Conservation (phyloP, 2,113 vertebrate genomes). For the Caranx ignobilis region DNA sequence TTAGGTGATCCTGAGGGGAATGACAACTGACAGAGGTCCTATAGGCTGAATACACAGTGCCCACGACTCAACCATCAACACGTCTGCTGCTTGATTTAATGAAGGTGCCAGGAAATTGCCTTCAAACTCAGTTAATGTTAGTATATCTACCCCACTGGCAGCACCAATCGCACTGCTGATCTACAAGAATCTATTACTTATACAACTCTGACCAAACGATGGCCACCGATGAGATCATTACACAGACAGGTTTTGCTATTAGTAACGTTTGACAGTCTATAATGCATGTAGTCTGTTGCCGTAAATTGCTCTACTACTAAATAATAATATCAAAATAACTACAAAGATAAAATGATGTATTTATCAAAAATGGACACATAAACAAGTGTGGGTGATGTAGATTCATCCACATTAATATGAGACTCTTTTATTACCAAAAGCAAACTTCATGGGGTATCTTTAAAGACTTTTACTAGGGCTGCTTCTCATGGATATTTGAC, state of each 20-base stretch:
- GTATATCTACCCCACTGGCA: slow-evolving; percentile 31
- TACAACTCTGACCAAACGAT: too few relatives aligned
- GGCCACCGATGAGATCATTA: too few relatives aligned
- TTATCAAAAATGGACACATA: too few relatives aligned
- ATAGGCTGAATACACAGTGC: slow-evolving; percentile 30
- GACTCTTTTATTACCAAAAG: too few relatives aligned
- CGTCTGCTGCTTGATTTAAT: slow-evolving; percentile 51
- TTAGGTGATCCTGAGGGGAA: slow-evolving; percentile 5
- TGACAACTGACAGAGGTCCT: slow-evolving; percentile 12
- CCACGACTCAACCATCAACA: slow-evolving; percentile 9
- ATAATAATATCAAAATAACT: too few relatives aligned
- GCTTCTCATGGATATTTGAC: not conserved
- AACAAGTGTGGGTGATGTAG: too few relatives aligned
- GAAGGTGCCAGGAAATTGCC: slow-evolving; percentile 62
- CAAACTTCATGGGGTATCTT: slow-evolving; percentile 4
- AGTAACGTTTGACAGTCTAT: too few relatives aligned
- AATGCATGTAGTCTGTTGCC: too few relatives aligned
- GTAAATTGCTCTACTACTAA: too few relatives aligned
- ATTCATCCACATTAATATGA: too few relatives aligned
- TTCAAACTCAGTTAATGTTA: slow-evolving; percentile 48
- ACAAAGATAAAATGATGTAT: too few relatives aligned
- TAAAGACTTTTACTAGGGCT: not conserved
- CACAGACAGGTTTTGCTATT: too few relatives aligned
- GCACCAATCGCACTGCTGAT: slow-evolving; percentile 26
- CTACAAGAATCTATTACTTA: not conserved